Conservation (phyloP, 2,113 vertebrate genomes). For the Mus spicilegus region DNA sequence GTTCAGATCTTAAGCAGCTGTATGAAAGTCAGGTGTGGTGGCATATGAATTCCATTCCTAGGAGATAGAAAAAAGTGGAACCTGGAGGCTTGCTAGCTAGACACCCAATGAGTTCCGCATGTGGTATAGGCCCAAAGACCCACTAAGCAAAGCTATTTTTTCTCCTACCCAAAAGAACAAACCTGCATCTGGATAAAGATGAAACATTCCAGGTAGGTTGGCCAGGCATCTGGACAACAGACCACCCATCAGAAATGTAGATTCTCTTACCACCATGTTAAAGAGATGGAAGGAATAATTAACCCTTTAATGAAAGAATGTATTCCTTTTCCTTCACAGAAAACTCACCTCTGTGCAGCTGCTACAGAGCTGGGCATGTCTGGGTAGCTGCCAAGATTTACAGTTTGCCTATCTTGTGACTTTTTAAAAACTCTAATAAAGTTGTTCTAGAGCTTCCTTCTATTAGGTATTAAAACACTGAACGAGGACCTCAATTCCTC, state of each 20-base stretch:
- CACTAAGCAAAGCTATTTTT: not conserved
- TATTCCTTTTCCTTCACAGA: not conserved
- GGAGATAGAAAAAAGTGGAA: not conserved
- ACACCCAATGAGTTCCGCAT: not conserved
- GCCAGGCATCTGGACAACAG: not conserved
- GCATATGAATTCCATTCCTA: too few species aligned
- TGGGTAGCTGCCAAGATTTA: too few species aligned
- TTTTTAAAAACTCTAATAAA: not conserved
- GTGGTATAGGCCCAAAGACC: too few species aligned
- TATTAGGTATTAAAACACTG: not conserved
- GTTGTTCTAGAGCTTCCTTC: not conserved
- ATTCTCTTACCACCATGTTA: not conserved
- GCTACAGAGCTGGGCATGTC: not conserved
- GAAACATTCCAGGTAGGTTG: not conserved
- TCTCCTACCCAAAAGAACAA: not conserved
- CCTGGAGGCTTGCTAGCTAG: not conserved
- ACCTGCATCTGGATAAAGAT: not conserved
- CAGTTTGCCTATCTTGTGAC: not conserved
- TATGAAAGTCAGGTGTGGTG: not conserved
- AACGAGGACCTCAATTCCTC: not conserved
- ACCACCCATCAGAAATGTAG: not conserved
- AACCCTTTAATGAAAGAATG: not conserved
- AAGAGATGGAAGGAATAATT: not conserved
- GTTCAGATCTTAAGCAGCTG: not conserved
- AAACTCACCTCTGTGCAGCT: not conserved